Evolutionary conservation across 2,113 vertebrate genomes (phyloP), one percentile per base, ranked within the genome.

Genomic region (Xenopus borealis): DNA sequence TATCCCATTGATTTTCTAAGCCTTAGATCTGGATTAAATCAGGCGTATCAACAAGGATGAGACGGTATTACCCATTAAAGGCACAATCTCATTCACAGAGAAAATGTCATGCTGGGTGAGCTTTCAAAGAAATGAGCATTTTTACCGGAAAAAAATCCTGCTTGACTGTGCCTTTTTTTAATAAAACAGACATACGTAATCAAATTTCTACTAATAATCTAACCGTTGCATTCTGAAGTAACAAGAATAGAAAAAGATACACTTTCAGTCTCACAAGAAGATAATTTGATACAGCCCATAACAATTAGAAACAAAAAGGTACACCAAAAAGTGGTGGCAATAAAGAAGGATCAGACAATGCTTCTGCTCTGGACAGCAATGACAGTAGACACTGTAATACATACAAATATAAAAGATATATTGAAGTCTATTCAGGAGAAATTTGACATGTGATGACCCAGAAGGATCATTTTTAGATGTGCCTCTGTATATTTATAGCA

Each of bases 321-420:
- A 55, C 17, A 55, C 6, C 47, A 55, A 18, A 55, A n/a, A 55
- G 13, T n/a, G 53, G 53, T n/a, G 14, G 17, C 53, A 55, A 55
- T 55, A 55, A 55, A 55, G 17, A 11, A 55, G 53, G 5, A n/a
- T 4, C 53, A 55, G 18, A 9, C 3, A 9, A 55, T 55, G 16
- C 3, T 55, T 18, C 9, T 55, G 14, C 1, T 16, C 53, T n/a
- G 53, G 16, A 55, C 53, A 55, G 17, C 14, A 55, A 55, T 4
- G 53, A 55, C 12, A 17, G 6, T 55, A 18, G 53, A 55, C 17
- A 9, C 53, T 55, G 53, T 17, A 55, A 55, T 55, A 55, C 53
- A 55, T 17, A 55, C 53, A 55, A 55, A 55, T 55, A n/a, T 55
- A 16, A 55, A 55, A n/a, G 53, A 55, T 55, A 55, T 55, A 55